Evolutionary conservation across 2,113 vertebrate genomes (phyloP).

Genomic region (Paramisgurnus dabryanus): DNA sequence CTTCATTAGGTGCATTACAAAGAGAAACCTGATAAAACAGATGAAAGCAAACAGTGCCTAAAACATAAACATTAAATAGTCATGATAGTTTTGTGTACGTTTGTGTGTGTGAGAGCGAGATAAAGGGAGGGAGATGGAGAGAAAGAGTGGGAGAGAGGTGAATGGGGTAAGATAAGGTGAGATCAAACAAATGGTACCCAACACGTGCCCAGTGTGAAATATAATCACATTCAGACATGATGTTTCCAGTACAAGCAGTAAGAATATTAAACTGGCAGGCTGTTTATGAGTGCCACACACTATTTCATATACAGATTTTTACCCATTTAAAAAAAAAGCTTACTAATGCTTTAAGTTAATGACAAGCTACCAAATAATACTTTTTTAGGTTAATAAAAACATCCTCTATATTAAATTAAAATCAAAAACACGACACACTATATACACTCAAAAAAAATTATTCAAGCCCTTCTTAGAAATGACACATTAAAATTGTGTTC

Average conservation of each 20-base stretch:
- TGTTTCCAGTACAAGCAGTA: neutral
- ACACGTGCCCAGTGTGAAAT: neutral
- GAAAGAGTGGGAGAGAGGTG: neutral
- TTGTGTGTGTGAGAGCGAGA: neutral
- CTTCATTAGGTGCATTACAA: constrained; percentile 20
- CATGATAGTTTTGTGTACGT: neutral
- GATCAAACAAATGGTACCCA: neutral
- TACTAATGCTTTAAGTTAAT: too few relatives aligned
- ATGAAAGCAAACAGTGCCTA: neutral
- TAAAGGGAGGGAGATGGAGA: constrained; percentile 19
- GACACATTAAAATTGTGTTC: too few relatives aligned
- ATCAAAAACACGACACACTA: too few relatives aligned
- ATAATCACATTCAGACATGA: neutral
- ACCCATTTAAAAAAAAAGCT: too few relatives aligned
- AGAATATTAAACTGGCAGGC: neutral
- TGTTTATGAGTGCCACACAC: neutral
- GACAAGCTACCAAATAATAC: too few relatives aligned
- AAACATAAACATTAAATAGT: neutral
- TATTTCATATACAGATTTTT: neutral
- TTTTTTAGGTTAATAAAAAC: too few relatives aligned
- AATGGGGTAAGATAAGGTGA: neutral
- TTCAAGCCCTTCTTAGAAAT: too few relatives aligned
- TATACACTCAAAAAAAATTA: too few relatives aligned
- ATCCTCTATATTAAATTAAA: too few relatives aligned
- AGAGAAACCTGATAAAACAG: neutral